phyloP scores from a whole-genome alignment of 2,113 vertebrate species.

The Urocynchramus pylzowi region DNA sequence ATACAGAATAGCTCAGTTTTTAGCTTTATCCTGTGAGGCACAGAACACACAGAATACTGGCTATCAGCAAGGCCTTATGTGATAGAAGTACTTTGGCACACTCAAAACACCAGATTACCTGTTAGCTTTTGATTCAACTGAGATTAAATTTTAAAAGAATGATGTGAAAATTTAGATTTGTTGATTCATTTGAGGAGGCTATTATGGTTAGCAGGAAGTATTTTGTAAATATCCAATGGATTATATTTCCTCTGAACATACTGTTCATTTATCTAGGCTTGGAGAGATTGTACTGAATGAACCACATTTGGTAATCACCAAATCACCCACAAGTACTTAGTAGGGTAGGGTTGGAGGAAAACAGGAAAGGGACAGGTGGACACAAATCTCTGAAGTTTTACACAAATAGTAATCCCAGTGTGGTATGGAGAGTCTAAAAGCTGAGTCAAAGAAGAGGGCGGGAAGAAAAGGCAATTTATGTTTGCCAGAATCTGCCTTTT shows the following conservation, averaged over 20 bases:
- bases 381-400: background rate
- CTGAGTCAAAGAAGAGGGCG: fast-evolving
- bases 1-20: background rate
- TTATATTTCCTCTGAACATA: background rate
- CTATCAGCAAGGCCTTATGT: background rate
- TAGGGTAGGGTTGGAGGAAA: background rate
- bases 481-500: background rate
- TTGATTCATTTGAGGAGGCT: background rate
- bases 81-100: background rate
- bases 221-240: background rate
- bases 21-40: background rate
- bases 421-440: background rate
- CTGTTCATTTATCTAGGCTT: background rate
- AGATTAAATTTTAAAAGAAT: background rate
- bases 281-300: background rate
- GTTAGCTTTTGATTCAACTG: background rate
- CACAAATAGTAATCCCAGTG: background rate
- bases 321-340: background rate
- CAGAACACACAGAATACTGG: background rate
- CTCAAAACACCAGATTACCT: background rate
- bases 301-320: background rate
- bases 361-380: background rate
- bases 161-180: background rate
- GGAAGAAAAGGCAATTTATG: background rate
- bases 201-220: background rate